These are phyloP conservation scores for Clepsis dumicolana DNA, from an alignment of 2,888 invertebrate genomes.

Conservation along the genomic window DNA sequence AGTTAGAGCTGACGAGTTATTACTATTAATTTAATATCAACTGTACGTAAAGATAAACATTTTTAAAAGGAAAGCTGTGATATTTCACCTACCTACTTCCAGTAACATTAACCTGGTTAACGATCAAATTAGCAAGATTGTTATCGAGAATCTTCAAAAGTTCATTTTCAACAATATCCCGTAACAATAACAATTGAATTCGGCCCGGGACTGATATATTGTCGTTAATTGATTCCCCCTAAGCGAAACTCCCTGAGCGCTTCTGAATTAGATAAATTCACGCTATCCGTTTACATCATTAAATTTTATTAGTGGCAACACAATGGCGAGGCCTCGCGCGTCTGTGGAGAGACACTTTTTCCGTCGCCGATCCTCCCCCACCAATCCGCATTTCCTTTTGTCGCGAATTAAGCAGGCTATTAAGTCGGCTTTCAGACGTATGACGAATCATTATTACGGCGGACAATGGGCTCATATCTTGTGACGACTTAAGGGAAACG, in stretches of 20 bases:
- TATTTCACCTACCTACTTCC: background rate
- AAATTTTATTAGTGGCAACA: slow-evolving; percentile 84
- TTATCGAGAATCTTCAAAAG: slow-evolving; percentile 27
- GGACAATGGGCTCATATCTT: slow-evolving; percentile 70
- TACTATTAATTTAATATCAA: background rate
- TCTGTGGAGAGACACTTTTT: slow-evolving; percentile 73
- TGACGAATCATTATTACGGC: slow-evolving; percentile 79
- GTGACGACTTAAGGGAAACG: slow-evolving; percentile 66
- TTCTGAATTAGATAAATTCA: slow-evolving; percentile 79
- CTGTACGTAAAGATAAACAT: background rate
- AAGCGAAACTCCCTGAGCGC: slow-evolving; percentile 68
- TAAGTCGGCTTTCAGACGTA: slow-evolving; percentile 79
- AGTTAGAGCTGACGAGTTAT: background rate
- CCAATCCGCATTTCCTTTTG: slow-evolving; percentile 82
- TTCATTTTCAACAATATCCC: slow-evolving; percentile 37
- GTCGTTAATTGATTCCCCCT: slow-evolving; percentile 80
- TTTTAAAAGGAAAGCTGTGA: background rate
- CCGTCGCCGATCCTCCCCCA: slow-evolving; percentile 69
- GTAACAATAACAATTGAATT: slow-evolving; percentile 55
- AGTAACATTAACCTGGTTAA: background rate
- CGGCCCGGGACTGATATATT: slow-evolving; percentile 72
- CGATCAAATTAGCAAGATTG: slow-evolving; percentile 1
- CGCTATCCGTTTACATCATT: slow-evolving; percentile 86
- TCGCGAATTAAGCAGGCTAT: slow-evolving; percentile 84
- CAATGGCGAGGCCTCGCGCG: slow-evolving; percentile 71